Evolutionary conservation across 2,797 vertebrate genomes (phyloP).

Genomic region (Enteromius viviparus): DNA sequence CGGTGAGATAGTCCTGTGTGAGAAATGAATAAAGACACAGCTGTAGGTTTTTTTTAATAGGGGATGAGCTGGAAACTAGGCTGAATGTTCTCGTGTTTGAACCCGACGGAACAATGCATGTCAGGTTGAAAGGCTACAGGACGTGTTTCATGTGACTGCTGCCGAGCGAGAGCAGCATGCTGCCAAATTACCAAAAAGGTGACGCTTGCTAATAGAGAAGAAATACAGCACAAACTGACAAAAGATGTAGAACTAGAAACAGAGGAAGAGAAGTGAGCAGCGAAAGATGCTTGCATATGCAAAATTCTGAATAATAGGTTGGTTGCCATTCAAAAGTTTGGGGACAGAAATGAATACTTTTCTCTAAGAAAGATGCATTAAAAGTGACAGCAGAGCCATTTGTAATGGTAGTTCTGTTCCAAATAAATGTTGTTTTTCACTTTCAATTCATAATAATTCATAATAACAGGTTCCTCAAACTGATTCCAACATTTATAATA

Average conservation of each 20-base stretch:
- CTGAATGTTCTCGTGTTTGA: not conserved
- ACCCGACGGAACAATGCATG: conserved; percentile 8
- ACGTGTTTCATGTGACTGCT: conserved; percentile 7
- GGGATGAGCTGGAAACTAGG: conserved; percentile 5
- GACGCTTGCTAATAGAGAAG: not conserved
- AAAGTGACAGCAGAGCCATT: not conserved
- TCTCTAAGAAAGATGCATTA: not conserved
- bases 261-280: not conserved
- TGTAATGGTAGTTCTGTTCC: not conserved
- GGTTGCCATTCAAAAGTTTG: not conserved
- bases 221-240: not conserved
- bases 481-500: no score
- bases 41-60: conserved; percentile 8
- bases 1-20: not conserved
- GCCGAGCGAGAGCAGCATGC: not conserved
- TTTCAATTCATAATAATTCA: not conserved
- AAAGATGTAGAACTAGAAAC: not conserved
- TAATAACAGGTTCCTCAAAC: not conserved
- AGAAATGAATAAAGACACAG: conserved; percentile 5
- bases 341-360: not conserved
- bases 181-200: not conserved
- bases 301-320: not conserved
- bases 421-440: not conserved
- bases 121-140: conserved; percentile 16
- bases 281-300: not conserved